These are phyloP conservation scores for Orbicella faveolata DNA, from an alignment of 64 coral and sea anemone species.

Conservation along the genomic window DNA sequence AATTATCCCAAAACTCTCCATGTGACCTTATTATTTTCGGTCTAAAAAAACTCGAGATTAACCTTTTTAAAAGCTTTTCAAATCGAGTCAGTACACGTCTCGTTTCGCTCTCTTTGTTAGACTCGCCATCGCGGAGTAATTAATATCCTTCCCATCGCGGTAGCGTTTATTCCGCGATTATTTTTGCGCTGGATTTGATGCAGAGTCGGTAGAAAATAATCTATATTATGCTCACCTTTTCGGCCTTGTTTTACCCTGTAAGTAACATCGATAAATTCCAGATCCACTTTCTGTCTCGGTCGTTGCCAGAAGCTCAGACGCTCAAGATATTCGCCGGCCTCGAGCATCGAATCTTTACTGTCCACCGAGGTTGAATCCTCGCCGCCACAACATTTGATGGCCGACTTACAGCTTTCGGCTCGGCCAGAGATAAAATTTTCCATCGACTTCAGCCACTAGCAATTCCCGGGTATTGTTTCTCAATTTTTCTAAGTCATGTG, in stretches of 20 bases:
- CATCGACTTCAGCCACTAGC: constrained; percentile 43
- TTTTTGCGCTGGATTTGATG: not conserved
- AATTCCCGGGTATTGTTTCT: constrained; percentile 9
- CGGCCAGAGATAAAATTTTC: constrained; percentile 80
- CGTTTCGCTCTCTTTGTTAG: not conserved
- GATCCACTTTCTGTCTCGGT: constrained; percentile 80
- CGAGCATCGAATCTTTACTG: constrained; percentile 72
- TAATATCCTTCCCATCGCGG: not conserved
- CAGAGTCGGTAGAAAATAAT: not conserved
- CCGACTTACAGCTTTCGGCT: constrained; percentile 85
- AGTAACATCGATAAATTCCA: constrained; percentile 82
- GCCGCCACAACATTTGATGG: constrained; percentile 81
- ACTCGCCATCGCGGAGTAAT: not conserved
- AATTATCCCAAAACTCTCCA: not conserved
- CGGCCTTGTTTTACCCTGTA: constrained; percentile 83
- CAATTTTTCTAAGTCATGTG: constrained; percentile 27
- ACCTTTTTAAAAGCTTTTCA: not conserved
- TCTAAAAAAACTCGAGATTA: not conserved
- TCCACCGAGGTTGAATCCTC: constrained; percentile 59
- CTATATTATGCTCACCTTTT: constrained; percentile 69
- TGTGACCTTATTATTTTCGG: not conserved
- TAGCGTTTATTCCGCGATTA: not conserved
- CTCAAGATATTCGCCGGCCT: constrained; percentile 83
- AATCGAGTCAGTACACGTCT: not conserved
- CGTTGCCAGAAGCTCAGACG: constrained; percentile 90